Base-by-base conservation (phyloP, 2,888 invertebrate species). In the Copidosoma aretas region DNA sequence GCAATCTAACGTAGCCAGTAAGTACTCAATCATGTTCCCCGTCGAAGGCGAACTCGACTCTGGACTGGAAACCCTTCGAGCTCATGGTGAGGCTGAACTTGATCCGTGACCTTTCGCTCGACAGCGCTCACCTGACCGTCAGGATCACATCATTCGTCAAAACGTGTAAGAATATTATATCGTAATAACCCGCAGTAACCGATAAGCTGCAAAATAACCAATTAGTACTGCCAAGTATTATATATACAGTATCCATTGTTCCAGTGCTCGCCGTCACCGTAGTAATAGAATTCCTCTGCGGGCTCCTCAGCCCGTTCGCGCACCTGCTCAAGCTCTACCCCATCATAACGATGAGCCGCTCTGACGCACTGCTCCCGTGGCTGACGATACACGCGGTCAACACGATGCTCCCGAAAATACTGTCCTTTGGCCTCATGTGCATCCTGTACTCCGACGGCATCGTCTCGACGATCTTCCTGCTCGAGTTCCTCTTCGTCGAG, bases 361-460 rank as follows among this genome's bases (percentile, higher is more conserved):
- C 78, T 4, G 72, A 75, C 32, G 70, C 79, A 4, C 70, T 83
- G 15, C n/a, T 82, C 19, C 79, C 81, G 4, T 83, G 83, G 83
- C 67, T 83, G 43, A 69, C 77, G 10, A 60, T 80, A 4, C 80
- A 79, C 32, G 78, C 78, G 12, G 68, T 82, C 15, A 77, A 80
- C 61, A 77, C 80, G 57, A 69, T 82, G 41, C 43, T 78, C 8
- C 74, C 81, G 17, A 82, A 82, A 68, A 64, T 76, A 0, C 53
- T 80, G 19, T 73, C 78, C 1, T 46, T 78, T 0, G 32, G 66
- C 0, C 67, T 79, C 4, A 73, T 76, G 0, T 41, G 77, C 2
- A 41, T 78, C 14, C 72, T 81, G 17, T 79, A 78, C 74, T 61
- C 72, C 32, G 75, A 76, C 25, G 70, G 68, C 19, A 68, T 68